Base-by-base conservation (phyloP, 2,888 invertebrate species). In the Synergus umbraculus region DNA sequence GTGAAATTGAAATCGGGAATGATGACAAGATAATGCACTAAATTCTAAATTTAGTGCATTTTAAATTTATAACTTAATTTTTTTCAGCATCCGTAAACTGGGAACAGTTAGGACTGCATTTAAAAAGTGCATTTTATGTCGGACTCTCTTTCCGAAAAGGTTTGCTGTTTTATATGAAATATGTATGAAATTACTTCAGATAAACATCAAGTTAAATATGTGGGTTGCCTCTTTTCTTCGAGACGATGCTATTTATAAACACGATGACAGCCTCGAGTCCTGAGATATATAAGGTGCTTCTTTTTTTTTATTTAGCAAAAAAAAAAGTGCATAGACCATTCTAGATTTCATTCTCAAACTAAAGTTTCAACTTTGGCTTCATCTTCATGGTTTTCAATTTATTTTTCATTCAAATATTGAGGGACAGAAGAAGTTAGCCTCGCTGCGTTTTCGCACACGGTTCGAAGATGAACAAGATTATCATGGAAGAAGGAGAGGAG, bases 181-280 rank as follows among this genome's bases (percentile, higher is more conserved):
- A 73, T 73, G 73, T 73, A 73, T 73, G 73, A 73, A 73, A 73
- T 73, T 73, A 73, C 73, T 10, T 73, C 49, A 73, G 73, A 73
- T 73, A 73, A 54, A 54, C 54, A 73, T 73, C 73, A 73, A 2
- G 73, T 73, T 73, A 73, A 73, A 73, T 73, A 54, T 73, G 73
- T 54, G 73, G 73, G 49, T 54, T 73, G 73, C 37, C 37, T 73
- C 54, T 73, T 54, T 73, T 54, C 49, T 73, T 73, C 54, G 73
- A 73, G 73, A 54, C 54, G 29, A 73, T 73, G 73, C 73, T 73
- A 73, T 73, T 73, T 73, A 73, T 73, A 73, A 73, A 73, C 73
- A n/a, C 73, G 54, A 41, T 54, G 73, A 73, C 73, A 73, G 73
- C 9, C 49, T 66, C 43, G 7, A 73, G 69, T 69, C 22, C 46